Conservation (phyloP, 2,113 vertebrate genomes). For the Arothron firmamentum region DNA sequence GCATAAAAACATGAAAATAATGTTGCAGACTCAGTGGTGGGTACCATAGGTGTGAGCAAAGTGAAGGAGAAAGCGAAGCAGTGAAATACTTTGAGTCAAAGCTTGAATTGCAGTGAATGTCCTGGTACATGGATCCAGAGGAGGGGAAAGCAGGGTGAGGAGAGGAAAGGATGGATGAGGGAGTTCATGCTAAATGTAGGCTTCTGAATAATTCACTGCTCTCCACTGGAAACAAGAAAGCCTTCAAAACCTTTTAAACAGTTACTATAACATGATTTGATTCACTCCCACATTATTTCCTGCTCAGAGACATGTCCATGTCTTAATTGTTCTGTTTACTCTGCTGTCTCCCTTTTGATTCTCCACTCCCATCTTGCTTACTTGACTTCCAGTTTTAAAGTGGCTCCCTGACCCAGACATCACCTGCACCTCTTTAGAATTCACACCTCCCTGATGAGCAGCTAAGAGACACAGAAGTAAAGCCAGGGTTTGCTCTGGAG, state of each 20-base stretch:
- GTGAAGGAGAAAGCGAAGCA: neutral
- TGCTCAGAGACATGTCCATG: neutral
- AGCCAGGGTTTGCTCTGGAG: no score
- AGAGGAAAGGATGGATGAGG: conserved; percentile 21
- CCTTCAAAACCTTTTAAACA: conserved; percentile 37
- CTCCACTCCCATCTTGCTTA: conserved; percentile 1
- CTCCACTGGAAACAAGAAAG: conserved; percentile 38
- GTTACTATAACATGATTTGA: conserved; percentile 16
- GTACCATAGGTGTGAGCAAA: neutral
- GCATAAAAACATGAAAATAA: neutral
- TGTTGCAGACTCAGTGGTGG: neutral
- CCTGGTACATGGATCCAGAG: neutral
- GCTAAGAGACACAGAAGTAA: no score
- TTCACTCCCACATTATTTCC: conserved; percentile 10
- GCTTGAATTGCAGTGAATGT: conserved; percentile 23
- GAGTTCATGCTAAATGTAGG: conserved; percentile 56
- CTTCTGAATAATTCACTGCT: conserved; percentile 59
- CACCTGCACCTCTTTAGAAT: neutral
- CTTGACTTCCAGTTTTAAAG: neutral
- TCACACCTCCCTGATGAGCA: no score
- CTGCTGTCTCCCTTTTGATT: neutral
- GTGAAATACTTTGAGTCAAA: conserved; percentile 3
- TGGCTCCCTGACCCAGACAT: neutral
- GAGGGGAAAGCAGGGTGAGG: conserved; percentile 21
- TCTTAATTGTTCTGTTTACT: conserved; percentile 7